Percentiles rank a stretch among this genome's conserved stretches.
Conservation (phyloP, 2,888 invertebrate species). For the Drosophila lutescens region DNA sequence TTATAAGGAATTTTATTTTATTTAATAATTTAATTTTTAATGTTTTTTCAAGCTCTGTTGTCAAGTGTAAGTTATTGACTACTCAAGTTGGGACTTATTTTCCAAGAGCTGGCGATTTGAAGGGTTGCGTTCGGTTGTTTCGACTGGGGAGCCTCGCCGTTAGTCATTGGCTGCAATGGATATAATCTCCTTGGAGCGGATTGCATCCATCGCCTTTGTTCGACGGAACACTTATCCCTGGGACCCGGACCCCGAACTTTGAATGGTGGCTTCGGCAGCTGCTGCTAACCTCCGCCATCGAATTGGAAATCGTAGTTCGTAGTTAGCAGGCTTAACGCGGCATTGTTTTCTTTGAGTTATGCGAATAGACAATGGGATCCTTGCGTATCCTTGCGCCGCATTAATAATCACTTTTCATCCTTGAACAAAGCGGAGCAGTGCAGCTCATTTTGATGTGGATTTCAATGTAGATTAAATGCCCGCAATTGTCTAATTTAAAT, state of each 20-base stretch:
- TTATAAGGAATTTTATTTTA: no score
- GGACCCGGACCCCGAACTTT: no score
- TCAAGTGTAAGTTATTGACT: neutral
- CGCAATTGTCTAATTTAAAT: neutral
- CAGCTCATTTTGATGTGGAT: neutral
- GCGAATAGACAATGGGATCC: neutral
- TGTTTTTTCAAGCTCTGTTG: no score
- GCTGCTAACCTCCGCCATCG: neutral
- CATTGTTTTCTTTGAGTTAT: neutral
- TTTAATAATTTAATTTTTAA: no score
- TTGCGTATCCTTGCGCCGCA: neutral
- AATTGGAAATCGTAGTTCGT: neutral
- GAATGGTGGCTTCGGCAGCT: neutral
- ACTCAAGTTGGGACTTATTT: neutral
- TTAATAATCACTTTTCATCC: neutral
- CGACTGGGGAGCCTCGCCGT: neutral
- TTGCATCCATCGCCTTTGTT: slow-evolving; percentile 1
- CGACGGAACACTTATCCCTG: neutral
- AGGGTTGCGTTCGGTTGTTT: neutral
- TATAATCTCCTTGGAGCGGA: neutral
- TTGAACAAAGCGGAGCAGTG: neutral
- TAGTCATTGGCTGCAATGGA: neutral
- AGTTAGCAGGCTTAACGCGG: neutral
- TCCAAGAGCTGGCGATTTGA: no score
- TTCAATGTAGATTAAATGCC: neutral